Percentiles rank a stretch among this genome's conserved stretches.
Evolutionary conservation across 2,113 vertebrate genomes (phyloP).

Genomic region (Balaeniceps rex): DNA sequence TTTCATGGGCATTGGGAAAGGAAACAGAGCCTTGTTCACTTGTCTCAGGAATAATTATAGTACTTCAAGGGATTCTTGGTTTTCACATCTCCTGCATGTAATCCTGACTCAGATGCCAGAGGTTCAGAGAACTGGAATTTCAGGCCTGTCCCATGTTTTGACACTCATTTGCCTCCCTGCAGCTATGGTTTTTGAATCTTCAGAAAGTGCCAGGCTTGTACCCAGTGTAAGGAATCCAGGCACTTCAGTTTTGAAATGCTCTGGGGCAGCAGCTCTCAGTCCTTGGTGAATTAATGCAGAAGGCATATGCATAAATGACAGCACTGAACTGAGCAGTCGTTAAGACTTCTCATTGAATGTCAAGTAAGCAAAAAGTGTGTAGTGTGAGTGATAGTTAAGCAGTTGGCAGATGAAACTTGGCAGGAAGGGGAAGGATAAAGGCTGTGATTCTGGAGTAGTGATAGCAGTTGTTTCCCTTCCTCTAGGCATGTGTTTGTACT

Average conservation of each 20-base stretch:
- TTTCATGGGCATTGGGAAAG: not conserved
- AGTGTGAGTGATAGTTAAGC: not conserved
- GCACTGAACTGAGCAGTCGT: not conserved
- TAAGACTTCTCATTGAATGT: not conserved
- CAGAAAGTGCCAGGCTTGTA: not conserved
- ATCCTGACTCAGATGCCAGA: not conserved
- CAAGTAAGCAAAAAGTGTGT: not conserved
- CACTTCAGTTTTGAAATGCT: not conserved
- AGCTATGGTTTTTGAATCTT: not conserved
- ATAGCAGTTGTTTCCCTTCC: not conserved
- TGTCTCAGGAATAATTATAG: not conserved
- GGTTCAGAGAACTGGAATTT: not conserved
- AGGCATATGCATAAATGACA: not conserved
- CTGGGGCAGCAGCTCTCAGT: not conserved
- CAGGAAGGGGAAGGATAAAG: not conserved
- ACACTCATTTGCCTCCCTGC: not conserved
- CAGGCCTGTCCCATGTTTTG: not conserved
- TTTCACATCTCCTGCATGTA: not conserved
- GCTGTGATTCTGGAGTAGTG: not conserved
- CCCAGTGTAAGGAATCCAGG: not conserved
- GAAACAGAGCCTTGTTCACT: not conserved
- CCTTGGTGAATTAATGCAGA: not conserved
- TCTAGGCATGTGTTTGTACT: not conserved
- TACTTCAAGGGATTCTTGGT: not conserved
- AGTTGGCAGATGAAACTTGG: accelerated